phyloP scores from a whole-genome alignment of 2,797 vertebrate genomes.

The Anguilla marmorata region DNA sequence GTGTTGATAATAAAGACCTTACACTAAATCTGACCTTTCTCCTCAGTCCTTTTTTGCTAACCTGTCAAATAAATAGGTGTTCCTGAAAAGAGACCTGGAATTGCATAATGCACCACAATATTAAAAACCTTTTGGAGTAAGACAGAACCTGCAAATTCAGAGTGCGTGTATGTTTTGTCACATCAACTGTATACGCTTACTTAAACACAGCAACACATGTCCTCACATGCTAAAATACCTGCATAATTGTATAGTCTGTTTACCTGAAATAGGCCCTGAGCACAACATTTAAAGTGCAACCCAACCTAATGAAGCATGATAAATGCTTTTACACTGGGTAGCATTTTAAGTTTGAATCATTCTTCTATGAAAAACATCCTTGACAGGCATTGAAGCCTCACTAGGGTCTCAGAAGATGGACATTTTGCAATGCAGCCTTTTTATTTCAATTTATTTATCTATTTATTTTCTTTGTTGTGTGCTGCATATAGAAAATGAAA shows the following conservation, averaged over 20 bases:
- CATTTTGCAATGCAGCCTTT: not conserved
- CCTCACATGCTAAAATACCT: not conserved
- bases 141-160: too few species aligned
- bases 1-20: too few species aligned
- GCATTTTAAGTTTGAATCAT: not conserved
- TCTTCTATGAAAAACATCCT: not conserved
- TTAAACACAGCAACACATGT: too few species aligned
- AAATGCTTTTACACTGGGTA: not conserved
- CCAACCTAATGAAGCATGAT: not conserved
- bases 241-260: not conserved
- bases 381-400: not conserved
- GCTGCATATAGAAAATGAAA: not conserved
- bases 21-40: too few species aligned
- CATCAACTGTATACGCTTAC: too few species aligned
- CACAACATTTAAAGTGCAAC: not conserved
- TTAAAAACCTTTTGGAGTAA: too few species aligned
- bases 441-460: not conserved
- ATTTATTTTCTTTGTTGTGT: not conserved
- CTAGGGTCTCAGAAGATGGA: not conserved
- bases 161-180: too few species aligned
- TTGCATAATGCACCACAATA: too few species aligned
- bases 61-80: too few species aligned
- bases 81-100: too few species aligned
- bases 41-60: too few species aligned
- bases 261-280: not conserved